Evolutionary conservation across 2,113 vertebrate species (phyloP).

Genomic region (Hippocampus zosterae): DNA sequence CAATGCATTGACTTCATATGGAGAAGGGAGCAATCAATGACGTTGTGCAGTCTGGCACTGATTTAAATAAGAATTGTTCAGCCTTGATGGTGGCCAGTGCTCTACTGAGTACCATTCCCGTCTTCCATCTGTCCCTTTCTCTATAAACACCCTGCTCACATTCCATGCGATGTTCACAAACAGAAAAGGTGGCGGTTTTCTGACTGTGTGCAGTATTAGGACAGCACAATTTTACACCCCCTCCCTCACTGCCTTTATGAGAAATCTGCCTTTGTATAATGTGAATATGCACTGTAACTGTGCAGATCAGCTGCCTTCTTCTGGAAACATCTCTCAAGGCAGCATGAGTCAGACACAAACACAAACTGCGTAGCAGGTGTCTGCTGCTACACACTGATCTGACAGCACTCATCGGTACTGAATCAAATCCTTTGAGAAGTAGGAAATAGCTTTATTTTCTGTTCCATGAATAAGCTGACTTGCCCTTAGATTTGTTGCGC

Average conservation of each 20-base stretch:
- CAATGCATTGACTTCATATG: neutral
- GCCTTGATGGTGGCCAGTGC: neutral
- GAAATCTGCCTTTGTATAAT: conserved; percentile 34
- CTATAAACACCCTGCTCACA: conserved; percentile 8
- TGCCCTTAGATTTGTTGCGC: conserved; percentile 66
- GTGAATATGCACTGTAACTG: conserved; percentile 19
- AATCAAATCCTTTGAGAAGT: conserved; percentile 61
- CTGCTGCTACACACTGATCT: conserved; percentile 35
- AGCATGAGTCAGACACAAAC: conserved; percentile 17
- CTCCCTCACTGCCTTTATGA: neutral
- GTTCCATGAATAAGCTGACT: conserved; percentile 68
- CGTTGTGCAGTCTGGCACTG: neutral
- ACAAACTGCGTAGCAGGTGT: conserved; percentile 25
- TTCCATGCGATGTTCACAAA: conserved; percentile 40
- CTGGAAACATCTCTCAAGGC: conserved; percentile 12
- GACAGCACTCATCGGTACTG: conserved; percentile 56
- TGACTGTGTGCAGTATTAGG: conserved; percentile 34
- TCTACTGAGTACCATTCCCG: neutral
- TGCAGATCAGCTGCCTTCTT: conserved; percentile 21
- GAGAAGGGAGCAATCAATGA: neutral
- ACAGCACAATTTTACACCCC: conserved; percentile 8
- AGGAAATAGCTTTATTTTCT: conserved; percentile 63
- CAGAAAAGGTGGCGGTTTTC: conserved; percentile 31
- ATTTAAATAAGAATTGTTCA: neutral
- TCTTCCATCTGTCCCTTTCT: conserved; percentile 30